Evolutionary conservation across 2,888 invertebrate species (phyloP).

Genomic region (Acanthosepion pharaonis): DNA sequence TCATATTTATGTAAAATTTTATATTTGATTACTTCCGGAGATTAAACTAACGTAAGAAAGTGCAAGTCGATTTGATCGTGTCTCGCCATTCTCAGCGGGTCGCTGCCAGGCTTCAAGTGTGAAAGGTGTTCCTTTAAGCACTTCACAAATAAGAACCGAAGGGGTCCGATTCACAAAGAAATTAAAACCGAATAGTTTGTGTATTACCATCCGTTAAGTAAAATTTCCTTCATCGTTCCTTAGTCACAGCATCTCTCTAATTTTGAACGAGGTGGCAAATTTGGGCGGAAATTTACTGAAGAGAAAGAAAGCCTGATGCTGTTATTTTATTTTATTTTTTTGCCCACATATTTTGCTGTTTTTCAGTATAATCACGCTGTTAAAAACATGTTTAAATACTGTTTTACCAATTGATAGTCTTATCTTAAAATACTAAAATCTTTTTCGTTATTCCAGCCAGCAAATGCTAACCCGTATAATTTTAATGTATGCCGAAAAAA

Average conservation of each 20-base stretch:
- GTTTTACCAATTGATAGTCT: too few relatives aligned
- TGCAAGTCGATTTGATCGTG: background rate
- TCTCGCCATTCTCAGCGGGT: background rate
- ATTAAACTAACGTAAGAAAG: background rate
- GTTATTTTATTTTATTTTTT: too few relatives aligned
- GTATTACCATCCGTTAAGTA: background rate
- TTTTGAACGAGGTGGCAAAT: too few relatives aligned
- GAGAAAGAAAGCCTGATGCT: too few relatives aligned
- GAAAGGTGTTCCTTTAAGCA: background rate
- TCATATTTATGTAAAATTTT: background rate
- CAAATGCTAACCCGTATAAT: too few relatives aligned
- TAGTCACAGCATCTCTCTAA: background rate
- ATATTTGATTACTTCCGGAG: background rate
- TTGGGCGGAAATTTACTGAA: too few relatives aligned
- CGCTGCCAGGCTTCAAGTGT: background rate
- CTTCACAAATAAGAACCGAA: background rate
- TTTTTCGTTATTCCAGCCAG: too few relatives aligned
- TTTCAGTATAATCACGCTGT: too few relatives aligned
- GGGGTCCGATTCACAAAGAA: background rate
- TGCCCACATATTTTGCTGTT: too few relatives aligned
- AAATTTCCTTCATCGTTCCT: background rate
- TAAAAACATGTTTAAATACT: too few relatives aligned
- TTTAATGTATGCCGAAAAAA: too few relatives aligned
- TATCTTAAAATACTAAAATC: too few relatives aligned
- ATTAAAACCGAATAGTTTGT: background rate